Evolutionary conservation across 2,797 vertebrate genomes (phyloP).

Genomic region (Fistularia commersonii): DNA sequence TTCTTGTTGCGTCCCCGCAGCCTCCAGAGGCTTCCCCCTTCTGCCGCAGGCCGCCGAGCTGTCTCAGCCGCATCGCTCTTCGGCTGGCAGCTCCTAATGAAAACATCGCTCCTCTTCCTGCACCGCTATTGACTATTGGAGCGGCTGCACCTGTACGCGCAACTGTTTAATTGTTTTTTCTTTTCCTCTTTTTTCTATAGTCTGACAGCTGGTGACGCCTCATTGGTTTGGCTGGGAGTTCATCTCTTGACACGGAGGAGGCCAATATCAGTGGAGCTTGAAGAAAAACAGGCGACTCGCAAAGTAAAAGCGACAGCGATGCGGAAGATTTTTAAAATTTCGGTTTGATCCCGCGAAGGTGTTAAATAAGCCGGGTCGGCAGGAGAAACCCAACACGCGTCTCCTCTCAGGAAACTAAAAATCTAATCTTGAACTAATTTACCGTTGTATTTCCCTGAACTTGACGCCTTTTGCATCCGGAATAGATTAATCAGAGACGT

Average conservation of each 20-base stretch:
- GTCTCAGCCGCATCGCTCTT: constrained; percentile 38
- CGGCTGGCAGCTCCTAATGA: constrained; percentile 63
- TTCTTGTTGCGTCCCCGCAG: constrained; percentile 16
- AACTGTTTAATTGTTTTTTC: constrained; percentile 70
- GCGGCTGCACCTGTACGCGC: constrained; percentile 46
- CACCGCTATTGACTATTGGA: constrained; percentile 59
- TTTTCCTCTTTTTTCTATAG: constrained; percentile 1
- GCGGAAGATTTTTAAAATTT: too few species aligned
- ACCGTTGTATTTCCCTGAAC: constrained; percentile 46
- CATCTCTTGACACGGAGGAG: constrained; percentile 52
- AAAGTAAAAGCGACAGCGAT: too few species aligned
- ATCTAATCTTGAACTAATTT: constrained; percentile 60
- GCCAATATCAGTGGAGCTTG: constrained; percentile 37
- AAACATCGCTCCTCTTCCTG: constrained; percentile 44
- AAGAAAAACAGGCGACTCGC: constrained; percentile 26
- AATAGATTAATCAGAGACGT: constrained; percentile 59
- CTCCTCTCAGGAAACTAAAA: constrained; percentile 58
- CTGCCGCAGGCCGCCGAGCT: constrained; percentile 56
- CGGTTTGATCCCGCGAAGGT: constrained; percentile 31
- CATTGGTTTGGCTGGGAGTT: constrained; percentile 65
- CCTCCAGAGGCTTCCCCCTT: constrained; percentile 44
- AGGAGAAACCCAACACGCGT: constrained; percentile 27
- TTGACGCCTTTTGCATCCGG: constrained; percentile 39
- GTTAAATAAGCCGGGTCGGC: constrained; percentile 53
- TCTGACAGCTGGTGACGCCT: constrained; percentile 60